Evolutionary conservation across 2,797 vertebrate species (phyloP).

Genomic region (Pachyuromys duprasi): DNA sequence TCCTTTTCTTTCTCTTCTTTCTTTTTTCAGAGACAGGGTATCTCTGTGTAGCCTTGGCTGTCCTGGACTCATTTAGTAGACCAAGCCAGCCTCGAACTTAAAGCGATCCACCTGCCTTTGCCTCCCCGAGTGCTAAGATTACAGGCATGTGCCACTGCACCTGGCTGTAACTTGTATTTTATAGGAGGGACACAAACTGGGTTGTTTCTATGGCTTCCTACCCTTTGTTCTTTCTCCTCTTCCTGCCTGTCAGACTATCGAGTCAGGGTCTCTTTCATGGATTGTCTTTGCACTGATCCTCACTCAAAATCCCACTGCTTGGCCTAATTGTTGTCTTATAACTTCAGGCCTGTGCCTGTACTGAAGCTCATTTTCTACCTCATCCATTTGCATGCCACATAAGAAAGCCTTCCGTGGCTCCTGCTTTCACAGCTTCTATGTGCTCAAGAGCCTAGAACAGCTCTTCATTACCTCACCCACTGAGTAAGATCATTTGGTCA

Average conservation of each 20-base stretch:
- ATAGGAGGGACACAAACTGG: neutral
- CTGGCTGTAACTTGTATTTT: neutral
- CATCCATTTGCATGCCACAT: conserved; percentile 17
- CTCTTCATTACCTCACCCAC: neutral
- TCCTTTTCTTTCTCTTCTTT: too few species aligned
- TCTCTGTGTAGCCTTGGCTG: too few species aligned
- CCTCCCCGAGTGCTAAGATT: too few species aligned
- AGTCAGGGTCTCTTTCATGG: neutral
- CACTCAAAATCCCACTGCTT: neutral
- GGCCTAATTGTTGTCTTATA: neutral
- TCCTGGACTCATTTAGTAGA: too few species aligned
- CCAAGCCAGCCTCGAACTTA: too few species aligned
- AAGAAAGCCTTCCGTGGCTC: neutral
- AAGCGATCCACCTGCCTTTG: too few species aligned
- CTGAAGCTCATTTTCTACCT: conserved; percentile 20
- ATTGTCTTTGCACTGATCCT: neutral
- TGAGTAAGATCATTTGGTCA: neutral
- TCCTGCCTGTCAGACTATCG: neutral
- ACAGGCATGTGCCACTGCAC: too few species aligned
- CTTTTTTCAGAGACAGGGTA: too few species aligned
- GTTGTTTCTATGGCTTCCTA: conserved; percentile 9
- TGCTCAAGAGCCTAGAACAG: neutral
- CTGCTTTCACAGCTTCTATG: conserved; percentile 25
- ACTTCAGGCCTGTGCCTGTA: neutral
- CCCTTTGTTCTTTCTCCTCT: conserved; percentile 43